Base-by-base conservation (phyloP, 2,113 vertebrate genomes). In the Nematolebias whitei region DNA sequence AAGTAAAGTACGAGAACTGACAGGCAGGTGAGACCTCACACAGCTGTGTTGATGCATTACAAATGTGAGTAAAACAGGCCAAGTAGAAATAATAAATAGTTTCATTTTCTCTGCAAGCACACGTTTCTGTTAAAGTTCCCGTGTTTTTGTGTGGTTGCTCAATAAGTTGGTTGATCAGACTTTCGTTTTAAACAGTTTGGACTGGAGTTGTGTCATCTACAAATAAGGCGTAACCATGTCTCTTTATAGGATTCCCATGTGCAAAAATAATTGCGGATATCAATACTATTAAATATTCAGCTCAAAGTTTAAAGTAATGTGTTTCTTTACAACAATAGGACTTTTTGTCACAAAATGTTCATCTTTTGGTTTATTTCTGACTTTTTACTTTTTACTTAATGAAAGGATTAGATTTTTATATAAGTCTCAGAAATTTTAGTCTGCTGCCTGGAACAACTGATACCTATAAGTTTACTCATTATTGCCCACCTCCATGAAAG, bases 11-110 rank as follows among this genome's bases (percentile, higher is more conserved):
- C 58, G 9, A 13, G 50, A 51, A 19, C 65, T 64, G 58, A 52
- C 47, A 35, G 66, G 53, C 75, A 88, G 83, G 72, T 83, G 82
- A 82, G 80, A 86, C 77, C 83, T 65, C 83, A 80, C 84, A 86
- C 76, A 80, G 74, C 71, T 48, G 20, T 57, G 50, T 63, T 77
- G 50, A 51, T 73, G 22, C 45, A 54, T 47, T 15, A n/a, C 23
- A 50, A 74, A 26, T 68, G 65, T 41, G 12, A 38, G 39, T 19
- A 60, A 51, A 58, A 44, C 29, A 63, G 13, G 68, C 53, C 23
- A 48, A 43, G 44, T 12, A 44, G 15, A 39, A 44, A 70, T 39
- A 75, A 72, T 40, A 63, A 67, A 63, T 60, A 40, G 20, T 49
- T 52, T 47, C 39, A 32, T 52, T 35, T 44, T 62, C 59, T 65